Base-by-base conservation (phyloP, 2,113 vertebrate species). In the Opisthocomus hoazin region DNA sequence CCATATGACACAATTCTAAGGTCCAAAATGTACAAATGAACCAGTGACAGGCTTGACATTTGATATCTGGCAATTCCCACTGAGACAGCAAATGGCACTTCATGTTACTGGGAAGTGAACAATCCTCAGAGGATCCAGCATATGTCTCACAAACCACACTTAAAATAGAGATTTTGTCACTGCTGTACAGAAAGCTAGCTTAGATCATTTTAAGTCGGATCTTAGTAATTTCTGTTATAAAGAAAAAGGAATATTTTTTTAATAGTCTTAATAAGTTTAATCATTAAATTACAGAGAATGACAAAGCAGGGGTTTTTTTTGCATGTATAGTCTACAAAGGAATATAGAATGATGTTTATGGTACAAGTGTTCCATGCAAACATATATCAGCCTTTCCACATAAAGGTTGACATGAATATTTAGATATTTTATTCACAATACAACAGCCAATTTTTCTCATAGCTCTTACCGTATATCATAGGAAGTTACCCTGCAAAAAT, bases 21-120 rank as follows among this genome's bases (percentile, higher is more conserved):
- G 96, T 92, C 95, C 89, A 94, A 91, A 87, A 94, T 14, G 45
- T 79, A 91, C 41, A 96, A 79, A 92, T 83, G 87, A 93, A 91
- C 81, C 46, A 84, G 80, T 66, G 65, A 91, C 74, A 89, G 89
- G 70, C 77, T 90, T 96, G 93, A 91, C 66, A 96, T 93, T 92
- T 74, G 87, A 4, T 97, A 91, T 94, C 94, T 96, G 89, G 91
- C 86, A 93, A 83, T 94, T 93, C 53, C 81, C 77, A 94, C 77
- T 0, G 12, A 87, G 89, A 89, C 1, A 91, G 94, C 87, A 96
- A 94, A 93, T 73, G 91, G 77, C 61, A 91, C 41, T 92, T 89
- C 83, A 70, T 58, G 41, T 92, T 87, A 94, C 89, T 53, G 86
- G 77, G 54, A 96, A 96, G 81, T 89, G 95, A 90, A 82, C 89